These are phyloP conservation scores for Tursiops truncatus DNA, from an alignment of 2,113 vertebrate species.

Conservation along the genomic window DNA sequence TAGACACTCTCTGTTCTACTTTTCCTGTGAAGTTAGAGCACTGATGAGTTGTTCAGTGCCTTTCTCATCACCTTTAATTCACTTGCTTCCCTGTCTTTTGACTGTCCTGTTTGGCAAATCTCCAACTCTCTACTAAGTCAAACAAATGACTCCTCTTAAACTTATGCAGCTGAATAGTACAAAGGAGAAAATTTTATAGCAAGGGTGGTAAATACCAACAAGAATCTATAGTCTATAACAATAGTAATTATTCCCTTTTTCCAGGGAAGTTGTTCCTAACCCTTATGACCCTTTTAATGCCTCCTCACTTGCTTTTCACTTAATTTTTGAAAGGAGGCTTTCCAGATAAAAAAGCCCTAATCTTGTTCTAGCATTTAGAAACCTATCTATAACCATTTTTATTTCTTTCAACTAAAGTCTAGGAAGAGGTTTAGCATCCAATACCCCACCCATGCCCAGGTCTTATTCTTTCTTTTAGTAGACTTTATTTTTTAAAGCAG, in stretches of 20 bases:
- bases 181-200: background rate
- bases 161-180: background rate
- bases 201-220: background rate
- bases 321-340: background rate
- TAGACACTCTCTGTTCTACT: background rate
- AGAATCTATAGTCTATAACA: background rate
- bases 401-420: background rate
- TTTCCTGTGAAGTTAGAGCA: background rate
- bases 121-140: background rate
- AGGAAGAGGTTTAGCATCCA: background rate
- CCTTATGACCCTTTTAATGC: background rate
- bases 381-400: background rate
- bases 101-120: background rate
- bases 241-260: background rate
- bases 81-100: background rate
- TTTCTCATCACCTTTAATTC: background rate
- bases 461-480: background rate
- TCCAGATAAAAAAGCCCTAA: background rate
- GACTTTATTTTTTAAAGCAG: background rate
- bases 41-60: background rate
- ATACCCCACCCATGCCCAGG: too few relatives aligned
- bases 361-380: background rate
- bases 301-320: background rate
- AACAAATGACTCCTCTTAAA: background rate
- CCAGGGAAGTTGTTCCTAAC: background rate